Evolutionary conservation across 2,113 vertebrate genomes (phyloP).

Genomic region (Kobus ellipsiprymnus): DNA sequence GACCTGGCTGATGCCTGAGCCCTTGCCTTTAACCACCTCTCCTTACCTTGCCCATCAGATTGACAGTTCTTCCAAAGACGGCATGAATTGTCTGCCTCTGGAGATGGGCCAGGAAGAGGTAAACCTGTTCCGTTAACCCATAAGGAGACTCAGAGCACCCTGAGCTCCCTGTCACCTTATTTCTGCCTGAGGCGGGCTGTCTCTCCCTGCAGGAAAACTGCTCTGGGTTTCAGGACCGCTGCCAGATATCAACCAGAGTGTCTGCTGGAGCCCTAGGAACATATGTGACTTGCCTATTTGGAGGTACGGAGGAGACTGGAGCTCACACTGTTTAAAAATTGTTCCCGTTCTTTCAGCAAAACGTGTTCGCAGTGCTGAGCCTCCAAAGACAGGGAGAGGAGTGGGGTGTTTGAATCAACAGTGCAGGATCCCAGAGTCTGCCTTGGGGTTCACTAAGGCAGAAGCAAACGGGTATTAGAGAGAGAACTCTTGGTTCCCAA

Average conservation of each 20-base stretch:
- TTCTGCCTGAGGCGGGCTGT: neutral
- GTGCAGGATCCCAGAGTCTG: accelerated
- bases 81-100: neutral
- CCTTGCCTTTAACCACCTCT: neutral
- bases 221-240: neutral
- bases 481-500: neutral
- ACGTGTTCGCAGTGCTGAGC: neutral
- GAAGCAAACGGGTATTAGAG: accelerated
- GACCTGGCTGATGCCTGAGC: neutral
- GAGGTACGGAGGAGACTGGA: neutral
- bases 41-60: neutral
- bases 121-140: neutral
- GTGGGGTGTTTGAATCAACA: neutral
- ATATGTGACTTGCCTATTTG: conserved; percentile 40
- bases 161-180: neutral
- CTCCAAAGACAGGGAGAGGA: neutral
- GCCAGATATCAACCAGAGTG: conserved; percentile 28
- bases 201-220: neutral
- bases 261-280: conserved; percentile 22
- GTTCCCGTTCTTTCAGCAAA: neutral
- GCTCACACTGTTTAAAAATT: conserved; percentile 39
- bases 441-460: neutral
- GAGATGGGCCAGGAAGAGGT: neutral
- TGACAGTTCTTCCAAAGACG: neutral
- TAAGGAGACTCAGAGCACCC: neutral